Percentiles rank a stretch among this genome's conserved stretches.
These are phyloP conservation scores for Shargacucullia verbasci DNA, from an alignment of 2,888 invertebrate genomes.

Conservation along the genomic window DNA sequence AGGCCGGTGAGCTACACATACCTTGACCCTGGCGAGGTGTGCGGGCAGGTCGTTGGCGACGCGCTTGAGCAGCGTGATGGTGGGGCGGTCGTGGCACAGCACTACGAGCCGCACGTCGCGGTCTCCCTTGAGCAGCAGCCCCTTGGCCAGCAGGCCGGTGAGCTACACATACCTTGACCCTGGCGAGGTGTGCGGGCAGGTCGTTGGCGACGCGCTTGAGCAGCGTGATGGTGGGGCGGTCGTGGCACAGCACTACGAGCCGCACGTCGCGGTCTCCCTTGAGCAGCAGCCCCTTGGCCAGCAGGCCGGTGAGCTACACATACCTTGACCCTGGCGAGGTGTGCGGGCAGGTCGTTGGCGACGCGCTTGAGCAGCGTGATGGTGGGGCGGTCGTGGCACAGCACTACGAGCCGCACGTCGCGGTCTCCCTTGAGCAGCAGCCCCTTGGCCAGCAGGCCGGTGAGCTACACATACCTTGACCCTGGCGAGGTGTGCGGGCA, in stretches of 20 bases:
- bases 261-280: constrained; percentile 97
- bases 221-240: constrained; percentile 96
- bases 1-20: constrained; percentile 96
- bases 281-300: too few species aligned
- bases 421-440: constrained; percentile 92
- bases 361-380: constrained; percentile 95
- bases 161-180: constrained; percentile 91
- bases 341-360: constrained; percentile 94
- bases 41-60: constrained; percentile 95
- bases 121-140: constrained; percentile 96
- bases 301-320: too few species aligned
- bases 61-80: constrained; percentile 94
- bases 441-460: too few species aligned
- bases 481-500: constrained; percentile 93
- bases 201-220: constrained; percentile 96
- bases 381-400: constrained; percentile 98
- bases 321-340: constrained; percentile 91
- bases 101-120: constrained; percentile 97
- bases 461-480: constrained; percentile 84
- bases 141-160: constrained; percentile 93
- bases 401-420: constrained; percentile 96
- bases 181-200: constrained; percentile 94
- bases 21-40: constrained; percentile 91
- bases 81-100: constrained; percentile 98
- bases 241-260: constrained; percentile 97